phyloP scores from a whole-genome alignment of 2,113 vertebrate species.

The Neodontobutis hainanensis region DNA sequence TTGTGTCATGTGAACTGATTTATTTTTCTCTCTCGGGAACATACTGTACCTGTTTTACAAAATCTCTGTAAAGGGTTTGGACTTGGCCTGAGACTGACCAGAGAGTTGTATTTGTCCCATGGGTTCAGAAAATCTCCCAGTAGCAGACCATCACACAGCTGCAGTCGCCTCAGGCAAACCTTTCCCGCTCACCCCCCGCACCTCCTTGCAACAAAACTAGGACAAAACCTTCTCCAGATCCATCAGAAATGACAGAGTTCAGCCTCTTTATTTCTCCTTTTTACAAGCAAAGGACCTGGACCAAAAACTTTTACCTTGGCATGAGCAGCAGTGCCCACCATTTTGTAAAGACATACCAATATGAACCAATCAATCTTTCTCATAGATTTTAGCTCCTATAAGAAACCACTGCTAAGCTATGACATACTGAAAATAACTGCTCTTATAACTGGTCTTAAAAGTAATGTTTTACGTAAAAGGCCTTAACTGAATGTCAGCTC shows the following conservation, averaged over 20 bases:
- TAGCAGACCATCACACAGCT: constrained; percentile 74
- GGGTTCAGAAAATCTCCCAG: constrained; percentile 60
- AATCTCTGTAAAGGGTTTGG: constrained; percentile 1
- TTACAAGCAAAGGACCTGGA: neutral
- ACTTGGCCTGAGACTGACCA: constrained; percentile 67
- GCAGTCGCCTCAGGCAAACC: constrained; percentile 69
- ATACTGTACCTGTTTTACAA: too few species aligned
- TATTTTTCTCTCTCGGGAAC: too few species aligned
- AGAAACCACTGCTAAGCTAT: too few species aligned
- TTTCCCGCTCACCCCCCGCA: constrained; percentile 66
- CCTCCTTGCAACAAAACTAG: constrained; percentile 65
- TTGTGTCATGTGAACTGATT: too few species aligned
- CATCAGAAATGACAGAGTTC: constrained; percentile 69
- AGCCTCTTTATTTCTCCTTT: constrained; percentile 30
- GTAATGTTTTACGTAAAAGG: too few species aligned
- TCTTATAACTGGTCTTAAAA: too few species aligned
- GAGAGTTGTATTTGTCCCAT: constrained; percentile 62
- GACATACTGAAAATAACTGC: too few species aligned
- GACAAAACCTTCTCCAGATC: constrained; percentile 70
- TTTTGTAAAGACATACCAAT: too few species aligned
- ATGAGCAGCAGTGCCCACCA: too few species aligned
- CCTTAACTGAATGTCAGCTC: too few species aligned
- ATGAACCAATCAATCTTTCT: too few species aligned
- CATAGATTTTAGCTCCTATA: too few species aligned
- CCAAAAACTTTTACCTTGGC: neutral